A percentile compares a stretch with the other conserved stretches of the same genome.
Conservation (phyloP, 2,113 vertebrate genomes). For the Phaethon lepturus region DNA sequence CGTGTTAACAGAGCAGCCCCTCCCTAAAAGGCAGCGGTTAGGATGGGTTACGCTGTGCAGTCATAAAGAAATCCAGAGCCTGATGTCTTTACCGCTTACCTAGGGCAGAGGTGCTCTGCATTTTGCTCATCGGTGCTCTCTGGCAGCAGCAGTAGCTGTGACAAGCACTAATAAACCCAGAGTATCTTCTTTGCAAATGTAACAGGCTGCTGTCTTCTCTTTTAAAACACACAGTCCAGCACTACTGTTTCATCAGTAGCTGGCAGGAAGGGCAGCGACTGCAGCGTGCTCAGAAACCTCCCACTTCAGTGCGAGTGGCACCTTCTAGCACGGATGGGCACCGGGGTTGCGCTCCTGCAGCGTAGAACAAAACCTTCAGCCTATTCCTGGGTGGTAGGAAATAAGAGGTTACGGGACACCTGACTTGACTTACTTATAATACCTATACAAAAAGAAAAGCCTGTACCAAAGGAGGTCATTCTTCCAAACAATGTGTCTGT, state of each 20-base stretch:
- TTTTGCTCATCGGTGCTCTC: neutral
- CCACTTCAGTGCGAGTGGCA: fast-evolving
- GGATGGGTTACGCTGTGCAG: neutral
- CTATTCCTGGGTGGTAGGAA: neutral
- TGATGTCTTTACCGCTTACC: fast-evolving
- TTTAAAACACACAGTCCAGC: neutral
- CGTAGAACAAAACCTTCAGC: neutral
- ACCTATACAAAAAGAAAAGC: neutral
- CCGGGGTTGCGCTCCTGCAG: neutral
- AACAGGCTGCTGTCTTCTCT: neutral
- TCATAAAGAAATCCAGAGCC: fast-evolving
- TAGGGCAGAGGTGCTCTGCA: fast-evolving
- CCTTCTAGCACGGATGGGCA: neutral
- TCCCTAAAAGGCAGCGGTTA: neutral
- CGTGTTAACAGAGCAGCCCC: neutral
- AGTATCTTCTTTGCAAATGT: neutral
- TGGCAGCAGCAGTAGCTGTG: neutral
- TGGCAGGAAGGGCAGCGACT: neutral
- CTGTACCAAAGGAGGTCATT: constrained; percentile 67
- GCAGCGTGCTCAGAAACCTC: neutral
- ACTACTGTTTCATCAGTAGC: neutral
- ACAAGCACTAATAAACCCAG: neutral
- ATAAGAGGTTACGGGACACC: neutral
- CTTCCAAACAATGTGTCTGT: neutral
- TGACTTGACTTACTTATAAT: neutral